phyloP scores from a whole-genome alignment of 92 coral and sea anemone species.

The Epizoanthus scotinus region DNA sequence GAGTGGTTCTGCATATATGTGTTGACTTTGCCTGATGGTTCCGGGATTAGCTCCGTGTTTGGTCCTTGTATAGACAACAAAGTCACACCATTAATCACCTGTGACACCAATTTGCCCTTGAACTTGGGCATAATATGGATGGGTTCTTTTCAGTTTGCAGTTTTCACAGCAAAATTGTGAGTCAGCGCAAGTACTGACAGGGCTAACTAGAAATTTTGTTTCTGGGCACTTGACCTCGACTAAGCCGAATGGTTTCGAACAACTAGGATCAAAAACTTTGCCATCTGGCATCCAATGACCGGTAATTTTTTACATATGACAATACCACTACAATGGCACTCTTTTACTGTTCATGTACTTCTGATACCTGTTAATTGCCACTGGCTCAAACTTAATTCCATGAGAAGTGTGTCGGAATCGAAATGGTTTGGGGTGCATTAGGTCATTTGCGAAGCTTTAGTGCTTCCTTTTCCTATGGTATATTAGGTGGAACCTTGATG shows the following conservation, averaged over 20 bases:
- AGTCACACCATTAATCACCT: constrained; percentile 38
- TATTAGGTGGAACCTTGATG: too few relatives aligned
- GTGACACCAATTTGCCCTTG: constrained; percentile 29
- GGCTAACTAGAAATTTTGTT: constrained; percentile 29
- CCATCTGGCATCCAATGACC: constrained; percentile 55
- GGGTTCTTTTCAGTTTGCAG: constrained; percentile 4
- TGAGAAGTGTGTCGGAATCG: constrained; percentile 40
- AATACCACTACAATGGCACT: constrained; percentile 40
- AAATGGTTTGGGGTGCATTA: constrained; percentile 44
- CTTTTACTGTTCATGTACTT: constrained; percentile 43
- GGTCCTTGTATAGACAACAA: constrained; percentile 19
- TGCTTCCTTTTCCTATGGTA: constrained; percentile 45
- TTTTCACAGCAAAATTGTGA: not conserved
- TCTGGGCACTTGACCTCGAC: constrained; percentile 44
- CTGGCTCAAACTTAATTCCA: constrained; percentile 55
- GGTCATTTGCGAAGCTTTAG: constrained; percentile 37
- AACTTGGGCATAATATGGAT: constrained; percentile 27
- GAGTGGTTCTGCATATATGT: too few relatives aligned
- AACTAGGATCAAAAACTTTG: constrained; percentile 42
- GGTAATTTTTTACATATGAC: constrained; percentile 38
- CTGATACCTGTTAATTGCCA: constrained; percentile 37
- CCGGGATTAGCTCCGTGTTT: too few relatives aligned
- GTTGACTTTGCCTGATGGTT: too few relatives aligned
- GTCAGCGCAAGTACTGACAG: constrained; percentile 25
- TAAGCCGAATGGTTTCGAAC: constrained; percentile 19